A percentile compares a stretch with the other conserved stretches of the same genome.
Evolutionary conservation across 2,888 invertebrate genomes (phyloP).

Genomic region (Xylocampa areola): DNA sequence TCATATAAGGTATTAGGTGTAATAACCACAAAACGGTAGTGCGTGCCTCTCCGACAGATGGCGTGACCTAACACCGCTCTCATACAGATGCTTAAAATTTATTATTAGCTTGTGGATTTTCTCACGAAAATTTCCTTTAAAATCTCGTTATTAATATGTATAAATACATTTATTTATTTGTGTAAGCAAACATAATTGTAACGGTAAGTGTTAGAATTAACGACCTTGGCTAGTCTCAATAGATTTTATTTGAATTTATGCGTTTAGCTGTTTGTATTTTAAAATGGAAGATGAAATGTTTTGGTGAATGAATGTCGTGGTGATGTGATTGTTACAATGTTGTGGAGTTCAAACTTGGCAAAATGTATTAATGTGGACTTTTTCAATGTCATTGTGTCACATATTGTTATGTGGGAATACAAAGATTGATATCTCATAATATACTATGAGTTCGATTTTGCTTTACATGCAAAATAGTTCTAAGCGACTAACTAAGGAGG

Average conservation of each 20-base stretch:
- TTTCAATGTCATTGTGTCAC: too few species aligned
- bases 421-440: too few species aligned
- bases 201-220: constrained; percentile 33
- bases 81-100: constrained; percentile 41
- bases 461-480: too few species aligned
- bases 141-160: constrained; percentile 42
- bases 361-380: too few species aligned
- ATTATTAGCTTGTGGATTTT: constrained; percentile 37
- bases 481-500: too few species aligned
- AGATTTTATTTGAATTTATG: background rate
- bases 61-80: constrained; percentile 37
- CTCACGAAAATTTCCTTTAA: constrained; percentile 47
- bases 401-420: too few species aligned
- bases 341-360: too few species aligned
- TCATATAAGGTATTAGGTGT: constrained; percentile 32
- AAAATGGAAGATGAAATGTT: too few species aligned
- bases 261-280: too few species aligned
- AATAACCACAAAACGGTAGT: constrained; percentile 44
- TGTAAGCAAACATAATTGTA: constrained; percentile 22
- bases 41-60: constrained; percentile 30
- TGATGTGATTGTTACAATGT: too few species aligned
- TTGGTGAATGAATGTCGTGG: too few species aligned
- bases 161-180: constrained; percentile 36
- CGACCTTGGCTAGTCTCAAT: constrained; percentile 19
- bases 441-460: too few species aligned